Conservation (phyloP, 1,140 invertebrate species). For the Portunus trituberculatus region DNA sequence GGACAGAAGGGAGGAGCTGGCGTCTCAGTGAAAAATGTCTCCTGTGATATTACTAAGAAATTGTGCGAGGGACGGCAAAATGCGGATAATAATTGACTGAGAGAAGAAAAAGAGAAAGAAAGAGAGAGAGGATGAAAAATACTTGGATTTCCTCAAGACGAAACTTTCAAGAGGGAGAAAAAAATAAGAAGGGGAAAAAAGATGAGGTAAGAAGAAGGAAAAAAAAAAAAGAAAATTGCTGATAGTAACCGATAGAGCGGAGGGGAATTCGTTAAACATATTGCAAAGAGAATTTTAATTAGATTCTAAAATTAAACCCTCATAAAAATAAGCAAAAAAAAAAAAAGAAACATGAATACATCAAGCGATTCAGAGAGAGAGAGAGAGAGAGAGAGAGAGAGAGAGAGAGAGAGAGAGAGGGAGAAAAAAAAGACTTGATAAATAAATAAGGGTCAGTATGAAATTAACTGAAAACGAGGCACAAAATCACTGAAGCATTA, state of each 20-base stretch:
- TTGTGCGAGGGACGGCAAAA: background rate
- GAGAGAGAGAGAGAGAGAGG: background rate
- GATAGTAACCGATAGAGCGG: background rate
- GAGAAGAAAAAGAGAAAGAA: background rate
- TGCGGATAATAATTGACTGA: conserved; percentile 2
- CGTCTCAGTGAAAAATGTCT: conserved; percentile 2
- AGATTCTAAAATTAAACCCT: background rate
- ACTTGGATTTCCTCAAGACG: no score
- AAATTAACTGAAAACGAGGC: background rate
- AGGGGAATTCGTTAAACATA: background rate
- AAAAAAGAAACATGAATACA: background rate
- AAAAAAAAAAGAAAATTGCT: background rate
- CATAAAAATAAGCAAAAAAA: background rate
- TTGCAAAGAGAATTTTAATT: background rate
- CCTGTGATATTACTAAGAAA: background rate
- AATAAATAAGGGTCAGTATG: background rate
- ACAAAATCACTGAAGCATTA: conserved; percentile 1
- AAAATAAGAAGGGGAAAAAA: no score
- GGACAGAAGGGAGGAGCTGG: background rate
- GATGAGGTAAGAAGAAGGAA: background rate
- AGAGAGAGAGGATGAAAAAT: background rate
- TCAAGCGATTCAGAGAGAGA: background rate
- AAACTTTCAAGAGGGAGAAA: no score
- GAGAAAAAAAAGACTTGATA: background rate
- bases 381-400: background rate